Evolutionary conservation across 2,113 vertebrate genomes (phyloP), one percentile per base, ranked within the genome.

Genomic region (Phoenicopterus ruber): DNA sequence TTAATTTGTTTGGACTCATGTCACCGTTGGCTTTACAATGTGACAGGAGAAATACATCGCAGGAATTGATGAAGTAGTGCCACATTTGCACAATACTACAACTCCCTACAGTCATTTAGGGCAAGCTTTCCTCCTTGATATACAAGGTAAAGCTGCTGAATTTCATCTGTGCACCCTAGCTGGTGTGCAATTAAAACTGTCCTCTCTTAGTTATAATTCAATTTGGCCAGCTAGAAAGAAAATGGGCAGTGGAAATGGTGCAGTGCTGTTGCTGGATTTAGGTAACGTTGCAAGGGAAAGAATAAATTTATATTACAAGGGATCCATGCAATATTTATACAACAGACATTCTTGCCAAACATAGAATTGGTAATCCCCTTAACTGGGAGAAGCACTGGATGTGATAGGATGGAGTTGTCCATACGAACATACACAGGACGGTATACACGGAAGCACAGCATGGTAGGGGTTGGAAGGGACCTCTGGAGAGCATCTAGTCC

Each of bases 1-100:
- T 90, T 96, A 82, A 97, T 97, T 97, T 97, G 59, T 96, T 97
- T 96, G 94, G 76, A 96, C 77, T 97, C 74, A 55, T 85, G 72
- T 96, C 67, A 93, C 83, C 5, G 4, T 84, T 95, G 93, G 67
- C 79, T 98, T 97, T 96, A 79, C 63, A 86, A 87, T 94, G 74
- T 96, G 86, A 93, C 74, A 88, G 46, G 46, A 88, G 26, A 94
- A 88, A 71, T 84, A 65, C 71, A 63, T 86, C 0, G 25, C 20
- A 73, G 67, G 66, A 95, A 85, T 69, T 93, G 93, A 82, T 90
- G 85, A 66, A 96, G 70, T 76, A 70, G 52, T 50, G 65, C 66
- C 88, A 85, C 61, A 61, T 96, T 81, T 74, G 28, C 32, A 72
- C 17, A 67, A 42, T 54, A 40, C 28, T 70, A 46, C 71, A 67